Conservation (phyloP, 2,113 vertebrate species). For the Lophius piscatorius region DNA sequence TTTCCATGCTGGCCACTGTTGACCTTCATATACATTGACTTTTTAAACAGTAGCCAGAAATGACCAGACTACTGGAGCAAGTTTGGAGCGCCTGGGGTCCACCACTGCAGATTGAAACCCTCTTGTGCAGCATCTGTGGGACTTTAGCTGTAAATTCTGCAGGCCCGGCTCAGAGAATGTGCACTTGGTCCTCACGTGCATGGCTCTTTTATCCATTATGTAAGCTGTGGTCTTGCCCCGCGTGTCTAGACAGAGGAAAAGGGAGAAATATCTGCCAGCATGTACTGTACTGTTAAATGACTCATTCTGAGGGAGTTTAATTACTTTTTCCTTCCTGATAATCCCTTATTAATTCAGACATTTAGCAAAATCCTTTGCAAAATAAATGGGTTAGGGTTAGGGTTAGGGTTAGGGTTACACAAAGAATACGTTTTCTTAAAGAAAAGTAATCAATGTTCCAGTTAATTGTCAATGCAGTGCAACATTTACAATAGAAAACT, state of each 20-base stretch:
- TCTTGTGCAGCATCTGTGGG: conserved; percentile 1
- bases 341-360: conserved; percentile 69
- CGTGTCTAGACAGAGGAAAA: conserved; percentile 74
- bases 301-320: conserved; percentile 61
- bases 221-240: conserved; percentile 47
- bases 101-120: background rate
- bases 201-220: conserved; percentile 65
- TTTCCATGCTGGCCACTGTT: conserved; percentile 58
- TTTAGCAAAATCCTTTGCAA: conserved; percentile 51
- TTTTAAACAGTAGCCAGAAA: conserved; percentile 58
- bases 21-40: conserved; percentile 23
- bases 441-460: too few relatives aligned
- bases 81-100: background rate
- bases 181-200: conserved; percentile 46
- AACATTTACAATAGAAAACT: conserved; percentile 13
- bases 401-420: too few relatives aligned
- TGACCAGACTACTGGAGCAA: conserved; percentile 1
- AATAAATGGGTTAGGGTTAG: too few relatives aligned
- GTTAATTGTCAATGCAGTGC: conserved; percentile 19
- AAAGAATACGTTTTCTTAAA: too few relatives aligned
- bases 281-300: conserved; percentile 55
- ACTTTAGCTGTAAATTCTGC: background rate
- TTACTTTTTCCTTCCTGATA: conserved; percentile 70
- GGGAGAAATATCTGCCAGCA: conserved; percentile 56
- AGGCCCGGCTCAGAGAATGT: conserved; percentile 14